These are phyloP conservation scores for human (Homo sapiens) DNA, from an alignment of 2,113 vertebrate species.

Conservation along the genomic window GRCh38 chr1:118147501-118148000, in stretches of 20 bases:
- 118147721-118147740: slow-evolving; percentile 48
- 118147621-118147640: slow-evolving; percentile 49
- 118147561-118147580: neutral
- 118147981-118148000: neutral
- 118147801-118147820: neutral
- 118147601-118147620: slow-evolving; percentile 12
- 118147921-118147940: slow-evolving; percentile 16
- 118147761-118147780: slow-evolving; percentile 55
- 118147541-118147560: neutral
- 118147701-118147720: slow-evolving; percentile 51
- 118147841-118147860: slow-evolving; percentile 24
- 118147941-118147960: slow-evolving; percentile 22
- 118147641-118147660: slow-evolving; percentile 45
- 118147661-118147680: slow-evolving; percentile 42
- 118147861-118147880: neutral
- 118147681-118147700: slow-evolving; percentile 64
- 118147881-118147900: neutral
- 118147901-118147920: neutral
- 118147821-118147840: slow-evolving; percentile 1
- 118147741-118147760: slow-evolving; percentile 30
- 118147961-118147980: neutral
- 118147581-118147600: neutral
- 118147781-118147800: slow-evolving; percentile 12
- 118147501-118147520: neutral
- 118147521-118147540: neutral